Conservation (phyloP, 2,113 vertebrate species). For the Glareola pratincola region DNA sequence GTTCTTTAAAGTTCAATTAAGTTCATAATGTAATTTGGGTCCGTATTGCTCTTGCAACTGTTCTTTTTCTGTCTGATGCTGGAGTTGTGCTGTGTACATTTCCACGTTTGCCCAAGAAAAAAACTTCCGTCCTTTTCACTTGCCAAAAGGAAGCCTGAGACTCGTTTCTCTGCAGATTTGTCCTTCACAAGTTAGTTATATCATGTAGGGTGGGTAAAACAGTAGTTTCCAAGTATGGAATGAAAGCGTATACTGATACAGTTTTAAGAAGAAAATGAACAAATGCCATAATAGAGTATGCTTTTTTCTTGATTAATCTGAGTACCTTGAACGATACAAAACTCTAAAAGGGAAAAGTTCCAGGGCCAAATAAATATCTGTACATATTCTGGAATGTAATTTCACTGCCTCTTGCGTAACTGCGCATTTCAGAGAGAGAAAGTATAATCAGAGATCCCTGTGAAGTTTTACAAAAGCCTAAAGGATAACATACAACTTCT, state of each 20-base stretch:
- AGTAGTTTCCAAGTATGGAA: not conserved
- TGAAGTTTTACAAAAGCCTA: not conserved
- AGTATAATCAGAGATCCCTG: not conserved
- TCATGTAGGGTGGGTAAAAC: not conserved
- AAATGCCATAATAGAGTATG: not conserved
- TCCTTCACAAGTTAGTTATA: not conserved
- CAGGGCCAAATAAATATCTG: not conserved
- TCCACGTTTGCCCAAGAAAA: not conserved
- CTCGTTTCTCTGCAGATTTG: not conserved
- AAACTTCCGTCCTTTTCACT: not conserved
- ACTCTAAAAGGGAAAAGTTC: not conserved
- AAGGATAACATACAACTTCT: not conserved
- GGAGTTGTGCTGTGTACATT: not conserved
- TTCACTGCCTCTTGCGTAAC: not conserved
- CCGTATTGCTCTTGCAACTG: not conserved
- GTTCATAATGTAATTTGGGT: not conserved
- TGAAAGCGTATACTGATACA: not conserved
- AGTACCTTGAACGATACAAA: not conserved
- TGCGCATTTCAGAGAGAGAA: not conserved
- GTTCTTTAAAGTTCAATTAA: not conserved
- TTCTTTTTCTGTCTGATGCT: not conserved
- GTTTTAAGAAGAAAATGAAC: not conserved
- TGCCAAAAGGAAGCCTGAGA: not conserved
- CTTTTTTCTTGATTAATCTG: not conserved
- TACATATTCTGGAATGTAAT: not conserved